Percentiles rank a stretch among this genome's conserved stretches.
Evolutionary conservation across 2,797 vertebrate genomes (phyloP).

Genomic region (Tolypeutes matacus): DNA sequence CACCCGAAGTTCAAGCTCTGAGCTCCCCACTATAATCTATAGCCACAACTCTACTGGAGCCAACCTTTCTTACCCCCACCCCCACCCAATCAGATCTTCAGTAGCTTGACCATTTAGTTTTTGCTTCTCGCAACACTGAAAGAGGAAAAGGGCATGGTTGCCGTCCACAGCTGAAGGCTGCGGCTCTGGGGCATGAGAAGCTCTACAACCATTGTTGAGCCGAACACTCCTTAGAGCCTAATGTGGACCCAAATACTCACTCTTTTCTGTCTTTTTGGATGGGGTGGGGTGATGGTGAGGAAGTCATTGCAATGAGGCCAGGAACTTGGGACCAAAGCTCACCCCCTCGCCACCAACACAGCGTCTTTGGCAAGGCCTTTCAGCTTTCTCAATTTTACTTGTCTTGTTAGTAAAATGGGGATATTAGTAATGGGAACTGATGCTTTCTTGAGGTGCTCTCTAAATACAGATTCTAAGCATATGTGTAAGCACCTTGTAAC

Average conservation of each 20-base stretch:
- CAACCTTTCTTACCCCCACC: fast-evolving
- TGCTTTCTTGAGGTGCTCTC: not conserved
- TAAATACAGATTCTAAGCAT: not conserved
- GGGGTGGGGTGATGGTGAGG: not conserved
- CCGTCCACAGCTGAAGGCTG: not conserved
- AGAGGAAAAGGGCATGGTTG: not conserved
- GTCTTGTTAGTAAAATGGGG: not conserved
- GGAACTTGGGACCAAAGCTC: not conserved
- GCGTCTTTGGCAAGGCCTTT: not conserved
- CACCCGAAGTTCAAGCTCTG: no score
- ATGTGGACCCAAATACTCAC: no score
- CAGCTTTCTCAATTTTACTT: not conserved
- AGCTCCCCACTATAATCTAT: fast-evolving
- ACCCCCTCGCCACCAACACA: fast-evolving
- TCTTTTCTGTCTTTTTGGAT: not conserved
- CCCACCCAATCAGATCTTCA: not conserved
- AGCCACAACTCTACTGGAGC: not conserved
- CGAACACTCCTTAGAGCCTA: not conserved
- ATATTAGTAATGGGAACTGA: not conserved
- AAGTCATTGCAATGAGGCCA: not conserved
- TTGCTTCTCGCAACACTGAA: not conserved
- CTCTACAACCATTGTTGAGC: not conserved
- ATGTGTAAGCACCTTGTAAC: not conserved
- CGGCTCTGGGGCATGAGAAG: fast-evolving
- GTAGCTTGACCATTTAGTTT: no score